Evolutionary conservation across 2,888 invertebrate genomes (phyloP).

Genomic region (Phoenoteleia sp.): DNA sequence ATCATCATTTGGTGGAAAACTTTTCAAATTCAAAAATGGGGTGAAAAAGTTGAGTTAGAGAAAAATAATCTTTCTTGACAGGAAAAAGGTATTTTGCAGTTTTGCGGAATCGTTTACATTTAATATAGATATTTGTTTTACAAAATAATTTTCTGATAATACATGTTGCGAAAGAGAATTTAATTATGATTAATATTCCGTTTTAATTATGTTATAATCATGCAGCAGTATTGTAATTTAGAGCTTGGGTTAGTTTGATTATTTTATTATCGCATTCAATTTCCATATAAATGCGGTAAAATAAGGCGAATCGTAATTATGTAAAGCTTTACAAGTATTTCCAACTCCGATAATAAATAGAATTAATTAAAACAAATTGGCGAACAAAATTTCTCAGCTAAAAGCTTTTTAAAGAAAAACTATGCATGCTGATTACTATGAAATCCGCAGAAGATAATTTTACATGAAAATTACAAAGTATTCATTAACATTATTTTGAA

Average conservation of each 20-base stretch:
- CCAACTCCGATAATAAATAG: not conserved
- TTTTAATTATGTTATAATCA: constrained; percentile 22
- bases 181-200: constrained; percentile 19
- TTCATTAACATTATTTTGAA: no score
- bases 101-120: not conserved
- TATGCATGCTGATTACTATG: no score
- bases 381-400: not conserved
- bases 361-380: constrained; percentile 6
- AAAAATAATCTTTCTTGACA: not conserved
- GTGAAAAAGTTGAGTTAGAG: not conserved
- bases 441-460: no score
- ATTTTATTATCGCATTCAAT: constrained; percentile 31
- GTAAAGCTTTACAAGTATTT: constrained; percentile 21
- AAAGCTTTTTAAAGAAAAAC: no score
- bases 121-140: not conserved
- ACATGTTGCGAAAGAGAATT: not conserved
- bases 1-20: constrained; percentile 32
- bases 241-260: constrained; percentile 32
- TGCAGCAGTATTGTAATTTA: not conserved
- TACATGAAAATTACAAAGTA: no score
- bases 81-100: not conserved
- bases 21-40: not conserved
- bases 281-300: constrained; percentile 13
- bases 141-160: not conserved
- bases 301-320: constrained; percentile 18